Evolutionary conservation across 2,797 vertebrate species (phyloP), one percentile per base, ranked within the genome.

Genomic region (Phrynocephalus guinanensis): DNA sequence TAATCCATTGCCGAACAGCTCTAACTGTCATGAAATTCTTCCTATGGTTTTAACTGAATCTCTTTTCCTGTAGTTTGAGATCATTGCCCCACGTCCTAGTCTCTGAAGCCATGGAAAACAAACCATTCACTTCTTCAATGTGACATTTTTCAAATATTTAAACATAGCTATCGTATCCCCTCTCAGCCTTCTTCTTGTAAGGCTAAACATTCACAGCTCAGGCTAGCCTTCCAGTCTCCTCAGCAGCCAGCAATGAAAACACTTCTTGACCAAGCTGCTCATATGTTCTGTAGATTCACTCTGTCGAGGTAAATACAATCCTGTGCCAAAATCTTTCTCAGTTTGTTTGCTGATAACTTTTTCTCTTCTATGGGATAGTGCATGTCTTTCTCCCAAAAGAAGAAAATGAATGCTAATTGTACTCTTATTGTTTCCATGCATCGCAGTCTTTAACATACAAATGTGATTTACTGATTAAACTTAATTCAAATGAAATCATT

Each of bases 401-500:
- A 87, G n/a, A 33, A 67, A 79, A 72, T 33, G 10, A 73, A 83
- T 89, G 68, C 75, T 38, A 22, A 71, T n/a, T 76, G 38, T 70
- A 78, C 22, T 52, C 44, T 83, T 38, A 87, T 76, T 84, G 63
- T 84, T 80, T 84, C 66, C 60, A 22, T 84, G 78, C 56, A 44
- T n/a, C n/a, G 26, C 75, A 60, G 30, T 78, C 82, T 82, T 77
- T 82, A 85, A 73, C 16, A 67, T 44, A 67, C 22, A 84, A 85
- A 70, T 71, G 50, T 71, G 85, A 90, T 87, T 87, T 90, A 77
- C 52, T 72, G 78, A 82, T 72, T 90, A 82, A 77, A 77, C 22
- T 6, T 48, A 87, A 85, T 90, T 82, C 71, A 82, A 87, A 70
- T 71, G 72, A 78, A 82, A 84, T 18, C 28, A 71, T 82, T 63